Evolutionary conservation across 1,140 invertebrate genomes (phyloP).

Genomic region (Chionoecetes opilio): DNA sequence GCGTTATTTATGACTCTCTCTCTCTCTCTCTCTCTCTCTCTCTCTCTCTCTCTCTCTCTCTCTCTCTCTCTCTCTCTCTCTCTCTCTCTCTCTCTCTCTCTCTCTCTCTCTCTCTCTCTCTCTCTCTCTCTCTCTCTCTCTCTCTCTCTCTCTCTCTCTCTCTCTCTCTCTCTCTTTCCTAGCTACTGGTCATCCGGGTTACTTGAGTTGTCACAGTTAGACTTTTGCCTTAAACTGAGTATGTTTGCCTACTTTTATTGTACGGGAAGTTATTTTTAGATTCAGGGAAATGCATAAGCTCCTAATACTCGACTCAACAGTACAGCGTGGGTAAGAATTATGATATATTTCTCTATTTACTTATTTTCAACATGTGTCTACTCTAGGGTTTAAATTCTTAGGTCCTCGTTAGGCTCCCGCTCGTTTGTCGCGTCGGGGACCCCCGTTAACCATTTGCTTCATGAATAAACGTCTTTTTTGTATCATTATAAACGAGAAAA

Average conservation of each 20-base stretch:
- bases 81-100: too few species aligned
- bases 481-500: conserved; percentile 69
- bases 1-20: background rate
- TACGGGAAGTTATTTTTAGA: too few species aligned
- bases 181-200: conserved; percentile 40
- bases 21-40: conserved; percentile 51
- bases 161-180: conserved; percentile 46
- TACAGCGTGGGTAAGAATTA: too few species aligned
- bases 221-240: too few species aligned
- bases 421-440: conserved; percentile 35
- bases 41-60: too few species aligned
- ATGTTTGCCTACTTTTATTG: too few species aligned
- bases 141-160: too few species aligned
- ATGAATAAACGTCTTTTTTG: conserved; percentile 57
- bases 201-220: conserved; percentile 19
- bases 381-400: background rate
- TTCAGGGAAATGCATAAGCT: too few species aligned
- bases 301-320: too few species aligned
- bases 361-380: background rate
- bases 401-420: background rate
- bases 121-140: too few species aligned
- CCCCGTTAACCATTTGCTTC: conserved; percentile 44
- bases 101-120: too few species aligned
- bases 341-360: background rate
- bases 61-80: too few species aligned